Percentiles rank a stretch among this genome's conserved stretches.
Conservation (phyloP, 2,797 vertebrate genomes). For the Uromys caudimaculatus region DNA sequence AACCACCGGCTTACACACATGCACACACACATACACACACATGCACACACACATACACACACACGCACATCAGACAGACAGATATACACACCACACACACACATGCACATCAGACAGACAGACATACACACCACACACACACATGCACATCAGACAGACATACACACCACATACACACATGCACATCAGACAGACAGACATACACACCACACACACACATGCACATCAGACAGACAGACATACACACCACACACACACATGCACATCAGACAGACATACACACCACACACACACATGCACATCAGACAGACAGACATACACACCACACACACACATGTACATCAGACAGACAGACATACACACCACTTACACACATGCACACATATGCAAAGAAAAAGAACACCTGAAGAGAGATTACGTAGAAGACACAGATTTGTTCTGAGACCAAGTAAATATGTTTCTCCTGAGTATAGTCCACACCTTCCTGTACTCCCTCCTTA, state of each 20-base stretch:
- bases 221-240: too few relatives aligned
- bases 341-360: background rate
- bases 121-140: background rate
- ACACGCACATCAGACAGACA: background rate
- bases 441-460: background rate
- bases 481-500: background rate
- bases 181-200: background rate
- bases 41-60: too few relatives aligned
- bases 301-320: background rate
- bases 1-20: background rate
- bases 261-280: background rate
- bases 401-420: background rate
- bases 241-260: background rate
- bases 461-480: background rate
- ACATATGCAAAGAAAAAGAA: background rate
- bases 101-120: background rate
- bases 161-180: background rate
- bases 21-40: background rate
- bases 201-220: background rate
- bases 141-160: background rate
- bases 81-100: background rate
- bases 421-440: background rate
- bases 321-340: too few relatives aligned
- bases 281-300: background rate
- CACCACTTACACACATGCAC: background rate